Evolutionary conservation across 2,797 vertebrate species (phyloP).

Genomic region (Hippopotamyrus pictus): DNA sequence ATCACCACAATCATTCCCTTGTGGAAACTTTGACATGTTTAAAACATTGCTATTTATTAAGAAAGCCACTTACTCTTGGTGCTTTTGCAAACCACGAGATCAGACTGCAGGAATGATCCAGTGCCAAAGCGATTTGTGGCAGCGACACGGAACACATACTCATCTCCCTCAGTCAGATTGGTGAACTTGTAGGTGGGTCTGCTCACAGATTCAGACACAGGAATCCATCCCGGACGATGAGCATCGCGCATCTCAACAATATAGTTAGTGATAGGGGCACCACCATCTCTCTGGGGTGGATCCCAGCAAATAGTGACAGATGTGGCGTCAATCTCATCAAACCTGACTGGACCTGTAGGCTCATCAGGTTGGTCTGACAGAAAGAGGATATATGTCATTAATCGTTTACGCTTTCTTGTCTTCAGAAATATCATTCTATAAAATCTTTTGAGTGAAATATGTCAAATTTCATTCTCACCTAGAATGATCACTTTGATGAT

Average conservation of each 20-base stretch:
- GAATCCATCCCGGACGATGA: slow-evolving; percentile 94
- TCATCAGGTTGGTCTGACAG: slow-evolving; percentile 85
- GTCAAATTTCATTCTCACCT: slow-evolving; percentile 65
- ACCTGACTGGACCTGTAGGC: slow-evolving; percentile 76
- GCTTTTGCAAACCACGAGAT: slow-evolving; percentile 85
- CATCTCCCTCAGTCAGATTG: slow-evolving; percentile 85
- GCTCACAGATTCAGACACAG: slow-evolving; percentile 87
- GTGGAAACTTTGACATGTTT: background rate
- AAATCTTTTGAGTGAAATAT: background rate
- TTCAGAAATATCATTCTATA: background rate
- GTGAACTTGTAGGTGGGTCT: slow-evolving; percentile 83
- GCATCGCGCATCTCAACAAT: slow-evolving; percentile 92
- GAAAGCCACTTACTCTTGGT: slow-evolving; percentile 76
- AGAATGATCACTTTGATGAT: slow-evolving; percentile 86
- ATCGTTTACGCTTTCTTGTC: background rate
- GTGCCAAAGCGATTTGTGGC: slow-evolving; percentile 90
- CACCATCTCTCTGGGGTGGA: slow-evolving; percentile 82
- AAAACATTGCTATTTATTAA: background rate
- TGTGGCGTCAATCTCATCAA: slow-evolving; percentile 88
- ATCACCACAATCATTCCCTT: background rate
- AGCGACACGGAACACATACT: slow-evolving; percentile 95
- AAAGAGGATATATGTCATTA: background rate
- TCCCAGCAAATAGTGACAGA: slow-evolving; percentile 86
- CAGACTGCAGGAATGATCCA: slow-evolving; percentile 89
- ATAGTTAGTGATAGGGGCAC: slow-evolving; percentile 85